Percentiles rank a stretch among this genome's conserved stretches.
phyloP scores from a whole-genome alignment of 2,113 vertebrate species.

The Podiceps cristatus region DNA sequence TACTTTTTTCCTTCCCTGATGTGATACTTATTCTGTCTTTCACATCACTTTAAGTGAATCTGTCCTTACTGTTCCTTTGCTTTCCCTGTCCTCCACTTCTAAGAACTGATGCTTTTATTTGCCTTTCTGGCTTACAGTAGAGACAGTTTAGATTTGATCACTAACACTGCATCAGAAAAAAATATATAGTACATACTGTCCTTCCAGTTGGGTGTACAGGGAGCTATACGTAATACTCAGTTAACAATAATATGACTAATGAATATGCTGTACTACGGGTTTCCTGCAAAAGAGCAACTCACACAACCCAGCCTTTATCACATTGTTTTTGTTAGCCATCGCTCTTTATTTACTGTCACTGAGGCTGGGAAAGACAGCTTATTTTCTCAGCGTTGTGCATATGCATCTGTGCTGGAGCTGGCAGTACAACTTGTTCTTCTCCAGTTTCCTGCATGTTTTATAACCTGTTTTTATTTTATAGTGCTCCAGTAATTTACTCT shows the following conservation, averaged over 20 bases:
- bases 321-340: constrained; percentile 42
- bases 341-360: constrained; percentile 37
- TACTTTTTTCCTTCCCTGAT: not conserved
- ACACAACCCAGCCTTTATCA: constrained; percentile 31
- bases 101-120: constrained; percentile 44
- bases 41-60: not conserved
- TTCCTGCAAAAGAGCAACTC: constrained; percentile 25
- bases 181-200: constrained; percentile 27
- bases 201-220: not conserved
- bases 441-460: constrained; percentile 24
- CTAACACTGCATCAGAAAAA: constrained; percentile 16
- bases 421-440: constrained; percentile 52
- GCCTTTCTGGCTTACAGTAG: not conserved
- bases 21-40: not conserved
- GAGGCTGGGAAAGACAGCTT: constrained; percentile 7
- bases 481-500: not conserved
- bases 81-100: not conserved
- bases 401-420: constrained; percentile 38
- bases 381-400: constrained; percentile 52
- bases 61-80: not conserved
- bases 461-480: constrained; percentile 23
- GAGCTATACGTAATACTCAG: not conserved
- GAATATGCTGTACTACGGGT: not conserved
- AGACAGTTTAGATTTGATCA: constrained; percentile 16
- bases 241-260: constrained; percentile 49